These are phyloP conservation scores for Butorides virescens DNA, from an alignment of 2,113 vertebrate genomes.

Conservation along the genomic window DNA sequence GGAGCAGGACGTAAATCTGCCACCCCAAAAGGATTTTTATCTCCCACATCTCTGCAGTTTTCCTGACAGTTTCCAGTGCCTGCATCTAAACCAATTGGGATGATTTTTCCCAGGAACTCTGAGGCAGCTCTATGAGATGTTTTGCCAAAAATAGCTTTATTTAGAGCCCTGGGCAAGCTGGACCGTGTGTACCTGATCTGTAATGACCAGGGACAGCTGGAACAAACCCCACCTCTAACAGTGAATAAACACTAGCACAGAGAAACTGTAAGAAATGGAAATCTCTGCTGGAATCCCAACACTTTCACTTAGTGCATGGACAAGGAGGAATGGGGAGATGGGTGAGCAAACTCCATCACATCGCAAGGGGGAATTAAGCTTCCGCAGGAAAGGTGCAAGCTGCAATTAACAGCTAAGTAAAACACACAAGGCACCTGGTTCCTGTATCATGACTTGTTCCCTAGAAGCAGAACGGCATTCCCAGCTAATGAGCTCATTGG, in stretches of 20 bases:
- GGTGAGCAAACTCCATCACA: not conserved
- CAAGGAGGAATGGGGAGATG: not conserved
- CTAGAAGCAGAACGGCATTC: conserved; percentile 3
- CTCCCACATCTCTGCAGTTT: not conserved
- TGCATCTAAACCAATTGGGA: not conserved
- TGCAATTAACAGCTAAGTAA: conserved; percentile 18
- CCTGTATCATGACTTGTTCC: not conserved
- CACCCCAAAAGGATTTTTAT: not conserved
- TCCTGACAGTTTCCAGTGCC: conserved; percentile 11
- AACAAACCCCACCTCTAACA: not conserved
- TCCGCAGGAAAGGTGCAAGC: not conserved
- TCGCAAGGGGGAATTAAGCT: not conserved
- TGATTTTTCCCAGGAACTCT: not conserved
- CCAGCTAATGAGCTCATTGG: conserved; percentile 25
- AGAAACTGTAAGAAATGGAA: not conserved
- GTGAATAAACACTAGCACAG: not conserved
- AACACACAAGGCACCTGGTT: not conserved
- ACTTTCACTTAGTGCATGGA: not conserved
- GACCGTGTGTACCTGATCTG: not conserved
- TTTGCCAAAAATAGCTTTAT: not conserved
- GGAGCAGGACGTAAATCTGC: not conserved
- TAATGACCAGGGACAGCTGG: not conserved
- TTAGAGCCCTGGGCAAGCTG: not conserved
- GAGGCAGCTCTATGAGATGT: not conserved
- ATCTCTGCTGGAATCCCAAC: not conserved